Evolutionary conservation across 2,888 invertebrate species (phyloP).

Genomic region (Corythucha ciliata): DNA sequence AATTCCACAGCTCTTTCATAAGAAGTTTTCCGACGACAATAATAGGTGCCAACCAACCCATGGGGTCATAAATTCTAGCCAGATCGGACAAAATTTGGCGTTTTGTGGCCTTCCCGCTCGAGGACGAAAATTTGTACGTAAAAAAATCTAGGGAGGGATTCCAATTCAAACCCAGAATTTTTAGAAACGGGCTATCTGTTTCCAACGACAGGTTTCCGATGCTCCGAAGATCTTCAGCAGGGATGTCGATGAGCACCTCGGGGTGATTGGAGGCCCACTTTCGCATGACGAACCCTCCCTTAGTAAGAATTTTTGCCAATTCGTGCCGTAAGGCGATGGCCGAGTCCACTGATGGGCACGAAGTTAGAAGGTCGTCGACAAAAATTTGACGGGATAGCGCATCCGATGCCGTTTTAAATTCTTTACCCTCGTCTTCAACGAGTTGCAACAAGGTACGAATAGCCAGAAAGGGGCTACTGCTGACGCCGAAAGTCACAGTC

Average conservation of each 20-base stretch:
- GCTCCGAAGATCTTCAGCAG: too few species aligned
- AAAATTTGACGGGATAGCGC: not conserved
- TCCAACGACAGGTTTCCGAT: too few species aligned
- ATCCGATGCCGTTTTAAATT: not conserved
- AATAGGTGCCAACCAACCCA: slow-evolving; percentile 4
- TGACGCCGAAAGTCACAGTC: slow-evolving; percentile 4
- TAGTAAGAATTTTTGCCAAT: not conserved
- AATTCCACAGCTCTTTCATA: too few species aligned
- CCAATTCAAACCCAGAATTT: slow-evolving; percentile 15
- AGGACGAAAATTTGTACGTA: not conserved
- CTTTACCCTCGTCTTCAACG: not conserved
- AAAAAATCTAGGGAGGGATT: not conserved
- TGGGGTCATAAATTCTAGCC: slow-evolving; percentile 7
- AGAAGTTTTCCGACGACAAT: slow-evolving; percentile 8
- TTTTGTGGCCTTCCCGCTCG: not conserved
- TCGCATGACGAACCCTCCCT: slow-evolving; percentile 1
- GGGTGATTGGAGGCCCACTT: slow-evolving; percentile 1
- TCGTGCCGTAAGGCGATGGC: not conserved
- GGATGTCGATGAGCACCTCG: too few species aligned
- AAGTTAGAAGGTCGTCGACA: slow-evolving; percentile 1
- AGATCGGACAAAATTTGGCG: slow-evolving; percentile 4
- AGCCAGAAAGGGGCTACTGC: slow-evolving; percentile 7
- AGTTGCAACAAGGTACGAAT: slow-evolving; percentile 6
- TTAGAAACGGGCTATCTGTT: not conserved
- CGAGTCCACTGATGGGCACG: not conserved